Conservation (phyloP, 1,140 invertebrate species). For the Cotesia vestalis region DNA sequence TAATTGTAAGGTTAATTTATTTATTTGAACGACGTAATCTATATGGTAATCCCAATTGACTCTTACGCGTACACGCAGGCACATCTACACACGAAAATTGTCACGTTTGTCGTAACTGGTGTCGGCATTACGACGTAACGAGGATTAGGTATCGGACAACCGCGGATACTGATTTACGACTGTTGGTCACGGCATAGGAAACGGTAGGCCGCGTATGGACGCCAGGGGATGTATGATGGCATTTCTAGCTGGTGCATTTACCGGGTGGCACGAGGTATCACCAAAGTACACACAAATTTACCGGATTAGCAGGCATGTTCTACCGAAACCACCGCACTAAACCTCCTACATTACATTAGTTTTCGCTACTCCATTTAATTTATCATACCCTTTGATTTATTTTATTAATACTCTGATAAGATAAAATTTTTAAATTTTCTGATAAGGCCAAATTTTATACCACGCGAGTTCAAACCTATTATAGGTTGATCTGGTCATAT, state of each 20-base stretch:
- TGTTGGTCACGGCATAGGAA: constrained; percentile 45
- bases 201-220: constrained; percentile 11
- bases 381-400: too few relatives aligned
- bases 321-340: neutral
- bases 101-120: constrained; percentile 9
- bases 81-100: neutral
- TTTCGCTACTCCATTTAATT: too few relatives aligned
- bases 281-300: neutral
- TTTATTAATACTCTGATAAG: too few relatives aligned
- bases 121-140: constrained; percentile 32
- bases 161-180: constrained; percentile 50
- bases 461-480: too few relatives aligned
- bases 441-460: too few relatives aligned
- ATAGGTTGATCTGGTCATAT: too few relatives aligned
- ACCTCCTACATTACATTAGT: neutral
- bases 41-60: neutral
- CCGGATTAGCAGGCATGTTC: neutral
- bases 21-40: neutral
- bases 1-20: neutral
- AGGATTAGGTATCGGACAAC: constrained; percentile 39
- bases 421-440: too few relatives aligned
- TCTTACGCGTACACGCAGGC: neutral
- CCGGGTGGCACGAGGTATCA: neutral
- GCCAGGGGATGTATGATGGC: constrained; percentile 1
- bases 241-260: constrained; percentile 7